These are phyloP conservation scores for Zophobas atratus DNA, from an alignment of 1,140 invertebrate species.

Conservation along the genomic window DNA sequence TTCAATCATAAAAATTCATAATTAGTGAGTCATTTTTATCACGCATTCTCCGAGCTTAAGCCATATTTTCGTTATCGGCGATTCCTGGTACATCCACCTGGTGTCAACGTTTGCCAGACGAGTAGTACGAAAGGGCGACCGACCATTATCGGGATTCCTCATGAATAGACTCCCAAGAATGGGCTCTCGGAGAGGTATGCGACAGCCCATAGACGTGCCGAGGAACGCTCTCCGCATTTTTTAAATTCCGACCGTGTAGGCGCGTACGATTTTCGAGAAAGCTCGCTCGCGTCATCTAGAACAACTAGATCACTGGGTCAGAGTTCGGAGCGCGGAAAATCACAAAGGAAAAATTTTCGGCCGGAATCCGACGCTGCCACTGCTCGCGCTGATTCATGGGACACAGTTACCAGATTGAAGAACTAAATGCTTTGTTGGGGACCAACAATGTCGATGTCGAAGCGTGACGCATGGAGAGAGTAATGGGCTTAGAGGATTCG, in stretches of 20 bases:
- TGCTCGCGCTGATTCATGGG: background rate
- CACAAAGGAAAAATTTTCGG: background rate
- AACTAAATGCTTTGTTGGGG: slow-evolving; percentile 1
- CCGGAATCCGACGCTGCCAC: slow-evolving; percentile 32
- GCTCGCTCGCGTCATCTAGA: slow-evolving; percentile 5
- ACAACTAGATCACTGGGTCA: slow-evolving; percentile 25
- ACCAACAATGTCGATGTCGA: slow-evolving; percentile 19
- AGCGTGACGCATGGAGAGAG: slow-evolving; percentile 22
- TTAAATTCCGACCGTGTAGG: background rate
- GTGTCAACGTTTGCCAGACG: slow-evolving; percentile 21
- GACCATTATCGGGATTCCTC: slow-evolving; percentile 14
- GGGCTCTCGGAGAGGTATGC: slow-evolving; percentile 11
- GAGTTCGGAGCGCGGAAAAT: slow-evolving; percentile 14
- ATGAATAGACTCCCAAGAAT: slow-evolving; percentile 28
- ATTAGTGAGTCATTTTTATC: background rate
- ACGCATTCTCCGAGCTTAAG: background rate
- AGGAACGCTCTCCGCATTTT: background rate
- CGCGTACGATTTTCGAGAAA: slow-evolving; percentile 25
- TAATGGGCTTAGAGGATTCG: background rate
- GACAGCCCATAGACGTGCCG: slow-evolving; percentile 18
- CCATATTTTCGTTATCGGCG: no score
- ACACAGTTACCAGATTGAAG: slow-evolving; percentile 11
- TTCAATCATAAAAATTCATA: no score
- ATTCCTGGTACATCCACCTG: background rate
- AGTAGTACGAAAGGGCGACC: slow-evolving; percentile 8